Evolutionary conservation across 2,888 invertebrate species (phyloP).

Genomic region (Xanthorhoe spadicearia): DNA sequence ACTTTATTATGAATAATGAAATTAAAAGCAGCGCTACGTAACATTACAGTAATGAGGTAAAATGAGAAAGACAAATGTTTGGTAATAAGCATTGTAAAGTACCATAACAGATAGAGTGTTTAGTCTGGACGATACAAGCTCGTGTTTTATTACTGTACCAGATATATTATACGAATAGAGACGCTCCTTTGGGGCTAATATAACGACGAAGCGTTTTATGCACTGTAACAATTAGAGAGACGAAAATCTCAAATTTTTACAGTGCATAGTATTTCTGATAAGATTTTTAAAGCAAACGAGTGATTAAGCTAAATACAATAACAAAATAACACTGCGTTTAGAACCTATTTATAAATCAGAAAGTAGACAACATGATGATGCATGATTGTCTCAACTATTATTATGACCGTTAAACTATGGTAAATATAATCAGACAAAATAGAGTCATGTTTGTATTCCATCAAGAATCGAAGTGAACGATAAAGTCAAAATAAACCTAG

Average conservation of each 20-base stretch:
- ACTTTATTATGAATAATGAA: constrained; percentile 33
- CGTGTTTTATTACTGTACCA: neutral
- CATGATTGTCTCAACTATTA: too few species aligned
- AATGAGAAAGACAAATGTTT: constrained; percentile 30
- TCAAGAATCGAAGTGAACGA: neutral
- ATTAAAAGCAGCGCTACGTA: constrained; percentile 27
- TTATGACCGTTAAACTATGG: neutral
- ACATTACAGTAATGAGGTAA: constrained; percentile 32
- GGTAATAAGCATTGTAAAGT: constrained; percentile 37
- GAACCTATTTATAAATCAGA: too few species aligned
- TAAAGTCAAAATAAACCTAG: neutral
- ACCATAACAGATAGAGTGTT: constrained; percentile 4
- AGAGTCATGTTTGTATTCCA: neutral
- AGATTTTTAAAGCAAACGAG: too few species aligned
- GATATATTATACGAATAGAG: neutral
- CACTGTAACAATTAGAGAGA: too few species aligned
- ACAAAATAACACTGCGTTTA: too few species aligned
- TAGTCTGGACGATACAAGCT: neutral
- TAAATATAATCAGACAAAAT: neutral
- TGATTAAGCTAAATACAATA: too few species aligned
- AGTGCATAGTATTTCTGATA: too few species aligned
- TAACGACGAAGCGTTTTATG: too few species aligned
- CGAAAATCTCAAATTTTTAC: too few species aligned
- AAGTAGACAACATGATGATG: too few species aligned
- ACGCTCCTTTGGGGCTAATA: neutral